Percentiles rank a stretch among this genome's conserved stretches.
Evolutionary conservation across 2,113 vertebrate species (phyloP).

Genomic region (Eurypyga helias): DNA sequence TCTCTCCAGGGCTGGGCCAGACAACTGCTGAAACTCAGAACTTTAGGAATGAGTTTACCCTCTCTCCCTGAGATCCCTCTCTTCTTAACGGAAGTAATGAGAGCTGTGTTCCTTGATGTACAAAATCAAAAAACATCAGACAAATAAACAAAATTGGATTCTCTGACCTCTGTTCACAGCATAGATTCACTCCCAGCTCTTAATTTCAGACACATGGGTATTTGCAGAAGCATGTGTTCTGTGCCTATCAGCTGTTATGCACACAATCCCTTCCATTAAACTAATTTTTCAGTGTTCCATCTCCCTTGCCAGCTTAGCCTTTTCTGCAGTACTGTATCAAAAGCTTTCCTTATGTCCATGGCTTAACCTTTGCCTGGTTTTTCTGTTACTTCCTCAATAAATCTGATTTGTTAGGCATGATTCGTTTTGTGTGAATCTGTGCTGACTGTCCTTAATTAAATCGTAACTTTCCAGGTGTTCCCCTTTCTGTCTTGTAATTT

Average conservation of each 20-base stretch:
- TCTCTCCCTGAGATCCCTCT: not conserved
- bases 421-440: slow-evolving; percentile 51
- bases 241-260: not conserved
- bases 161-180: not conserved
- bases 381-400: slow-evolving; percentile 72
- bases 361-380: slow-evolving; percentile 58
- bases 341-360: slow-evolving; percentile 59
- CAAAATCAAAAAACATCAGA: not conserved
- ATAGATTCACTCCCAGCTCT: not conserved
- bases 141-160: not conserved
- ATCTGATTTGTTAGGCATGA: slow-evolving; percentile 70
- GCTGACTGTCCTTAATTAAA: slow-evolving; percentile 71
- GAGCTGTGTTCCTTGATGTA: not conserved
- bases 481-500: slow-evolving; percentile 37
- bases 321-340: slow-evolving; percentile 48
- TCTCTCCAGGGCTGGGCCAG: not conserved
- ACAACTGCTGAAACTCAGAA: not conserved
- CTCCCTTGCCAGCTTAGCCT: not conserved
- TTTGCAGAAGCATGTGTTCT: not conserved
- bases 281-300: not conserved
- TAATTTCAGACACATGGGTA: not conserved
- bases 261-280: not conserved
- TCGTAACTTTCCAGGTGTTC: slow-evolving; percentile 66
- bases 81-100: not conserved
- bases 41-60: not conserved